phyloP scores from a whole-genome alignment of 2,113 vertebrate species.

The Phalacrocorax brasilianus region DNA sequence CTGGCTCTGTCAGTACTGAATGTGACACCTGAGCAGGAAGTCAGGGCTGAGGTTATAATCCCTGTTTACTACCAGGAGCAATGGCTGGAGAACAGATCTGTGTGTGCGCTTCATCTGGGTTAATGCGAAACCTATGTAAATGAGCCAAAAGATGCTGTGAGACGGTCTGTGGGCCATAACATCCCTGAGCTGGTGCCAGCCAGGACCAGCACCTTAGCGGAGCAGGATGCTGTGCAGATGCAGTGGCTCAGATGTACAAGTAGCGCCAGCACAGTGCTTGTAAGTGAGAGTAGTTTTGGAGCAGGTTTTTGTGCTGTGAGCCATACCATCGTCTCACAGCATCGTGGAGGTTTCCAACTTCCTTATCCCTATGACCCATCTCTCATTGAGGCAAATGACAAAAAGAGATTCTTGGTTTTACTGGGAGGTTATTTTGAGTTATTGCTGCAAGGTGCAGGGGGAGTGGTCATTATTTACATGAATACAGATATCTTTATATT shows the following conservation, averaged over 20 bases:
- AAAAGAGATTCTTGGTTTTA: neutral
- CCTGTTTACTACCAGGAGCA: neutral
- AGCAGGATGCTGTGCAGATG: neutral
- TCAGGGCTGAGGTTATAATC: neutral
- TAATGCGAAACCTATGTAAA: neutral
- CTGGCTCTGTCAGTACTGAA: rapidly evolving
- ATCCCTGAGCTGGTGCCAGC: neutral
- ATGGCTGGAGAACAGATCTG: neutral
- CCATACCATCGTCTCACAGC: rapidly evolving
- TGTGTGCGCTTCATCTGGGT: neutral
- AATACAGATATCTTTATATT: neutral
- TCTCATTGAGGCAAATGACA: neutral
- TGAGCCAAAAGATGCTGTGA: neutral
- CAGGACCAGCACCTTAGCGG: neutral
- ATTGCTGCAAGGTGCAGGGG: neutral
- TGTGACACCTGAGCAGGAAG: rapidly evolving
- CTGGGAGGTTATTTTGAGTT: neutral
- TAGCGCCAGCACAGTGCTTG: rapidly evolving
- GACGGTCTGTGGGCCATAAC: rapidly evolving
- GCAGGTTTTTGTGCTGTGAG: neutral
- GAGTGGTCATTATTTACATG: neutral
- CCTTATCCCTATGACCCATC: neutral
- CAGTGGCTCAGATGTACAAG: neutral
- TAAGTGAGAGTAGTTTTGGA: neutral
- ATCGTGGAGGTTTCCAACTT: neutral